Evolutionary conservation across 2,113 vertebrate genomes (phyloP).

Genomic region (Sphaerodactylus townsendi): DNA sequence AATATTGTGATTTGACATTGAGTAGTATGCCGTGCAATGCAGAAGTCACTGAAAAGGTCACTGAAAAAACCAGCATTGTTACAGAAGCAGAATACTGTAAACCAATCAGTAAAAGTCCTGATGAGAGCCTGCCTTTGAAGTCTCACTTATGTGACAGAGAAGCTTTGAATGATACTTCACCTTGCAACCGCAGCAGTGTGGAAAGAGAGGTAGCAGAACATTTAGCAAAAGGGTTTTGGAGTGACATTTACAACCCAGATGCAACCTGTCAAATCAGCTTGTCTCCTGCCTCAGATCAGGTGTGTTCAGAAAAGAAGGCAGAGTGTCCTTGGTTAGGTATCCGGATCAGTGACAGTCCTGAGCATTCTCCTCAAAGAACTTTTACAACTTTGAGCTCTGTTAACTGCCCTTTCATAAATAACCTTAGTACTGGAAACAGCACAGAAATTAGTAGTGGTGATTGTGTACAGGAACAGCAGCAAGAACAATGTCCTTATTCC

Average conservation of each 20-base stretch:
- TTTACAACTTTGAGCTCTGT: constrained; percentile 82
- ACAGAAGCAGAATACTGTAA: constrained; percentile 58
- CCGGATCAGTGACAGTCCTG: constrained; percentile 78
- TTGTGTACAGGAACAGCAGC: constrained; percentile 74
- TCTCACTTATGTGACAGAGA: constrained; percentile 50
- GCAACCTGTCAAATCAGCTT: constrained; percentile 62
- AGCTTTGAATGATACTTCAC: constrained; percentile 22
- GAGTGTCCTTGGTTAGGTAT: constrained; percentile 92
- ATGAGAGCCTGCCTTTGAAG: constrained; percentile 31
- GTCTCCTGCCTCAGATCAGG: constrained; percentile 68
- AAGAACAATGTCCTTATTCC: constrained; percentile 82
- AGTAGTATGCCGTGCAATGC: constrained; percentile 56
- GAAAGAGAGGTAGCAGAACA: constrained; percentile 96
- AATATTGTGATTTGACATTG: constrained; percentile 69
- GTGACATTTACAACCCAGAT: constrained; percentile 79
- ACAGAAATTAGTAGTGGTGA: constrained; percentile 72
- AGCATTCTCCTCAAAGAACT: constrained; percentile 80
- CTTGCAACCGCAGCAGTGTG: constrained; percentile 83
- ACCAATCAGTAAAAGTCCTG: constrained; percentile 42
- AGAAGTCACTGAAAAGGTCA: constrained; percentile 65
- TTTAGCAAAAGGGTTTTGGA: constrained; percentile 93
- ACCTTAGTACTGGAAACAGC: constrained; percentile 72
- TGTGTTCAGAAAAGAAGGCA: constrained; percentile 75
- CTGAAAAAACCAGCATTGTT: constrained; percentile 54
- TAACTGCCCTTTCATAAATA: constrained; percentile 91